Base-by-base conservation (phyloP, 2,888 invertebrate genomes). In the Caenorhabditis sp. region DNA sequence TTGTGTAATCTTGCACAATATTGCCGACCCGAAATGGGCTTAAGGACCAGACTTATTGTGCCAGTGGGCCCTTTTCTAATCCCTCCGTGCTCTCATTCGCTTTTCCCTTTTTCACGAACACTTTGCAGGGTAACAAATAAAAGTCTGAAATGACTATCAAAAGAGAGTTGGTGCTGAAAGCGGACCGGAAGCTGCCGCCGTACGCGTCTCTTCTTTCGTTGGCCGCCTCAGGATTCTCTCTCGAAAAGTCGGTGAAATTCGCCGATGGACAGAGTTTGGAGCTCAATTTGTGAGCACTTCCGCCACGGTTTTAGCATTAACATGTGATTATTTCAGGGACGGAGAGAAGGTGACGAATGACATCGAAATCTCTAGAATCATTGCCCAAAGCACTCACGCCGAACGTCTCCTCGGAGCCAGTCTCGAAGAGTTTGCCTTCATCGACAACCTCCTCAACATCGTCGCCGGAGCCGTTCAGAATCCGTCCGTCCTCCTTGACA, bases 181-280 rank as follows among this genome's bases (percentile, higher is more conserved):
- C 78, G 2, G 61, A 73, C 50, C 70, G 59, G 27, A 71, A 74
- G 11, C 39, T 76, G 9, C 56, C 78, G 5, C 83, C 84, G 5
- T 84, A 84, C 63, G 83, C 81, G 6, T 70, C 84, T 2, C 55
- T 84, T 27, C 59, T 85, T 22, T 65, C 84, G 0, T 73, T 83
- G 43, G 62, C 76, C 24, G 82, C 82, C 6, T 76, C 77, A 20
- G 80, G 77, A 22, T 83, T 83, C 46, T 78, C 78, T 15, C 43
- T 79, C n/a, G 71, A 75, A 9, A 68, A 63, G 9, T 81, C 82
- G 13, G 63, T 83, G n/a, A 45, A 71, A n/a, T 76, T 81, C 15
- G 39, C 52, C 13, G 68, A 56, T n/a, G 71, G 70, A 15, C 68
- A 71, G 11, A 24, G 30, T 3, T 53, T 81, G 24, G 48, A 48